Conservation (phyloP, 2,888 invertebrate genomes). For the Magallana nippona region DNA sequence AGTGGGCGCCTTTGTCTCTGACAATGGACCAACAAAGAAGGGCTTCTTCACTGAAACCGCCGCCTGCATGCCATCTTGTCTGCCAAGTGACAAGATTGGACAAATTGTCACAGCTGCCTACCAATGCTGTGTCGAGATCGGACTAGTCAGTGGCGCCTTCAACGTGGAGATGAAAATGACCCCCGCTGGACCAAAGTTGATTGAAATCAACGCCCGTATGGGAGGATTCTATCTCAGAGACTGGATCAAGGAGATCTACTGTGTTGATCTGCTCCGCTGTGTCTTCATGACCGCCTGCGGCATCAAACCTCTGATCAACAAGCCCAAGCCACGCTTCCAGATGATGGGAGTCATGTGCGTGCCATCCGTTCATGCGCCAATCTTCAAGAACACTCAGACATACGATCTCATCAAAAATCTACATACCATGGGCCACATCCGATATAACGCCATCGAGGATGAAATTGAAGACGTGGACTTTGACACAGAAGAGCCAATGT, state of each 20-base stretch:
- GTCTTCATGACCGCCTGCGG: conserved; percentile 52
- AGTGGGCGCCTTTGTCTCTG: conserved; percentile 66
- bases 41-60: conserved; percentile 64
- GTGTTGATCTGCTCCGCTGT: conserved; percentile 37
- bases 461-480: conserved; percentile 34
- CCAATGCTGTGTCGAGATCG: conserved; percentile 62
- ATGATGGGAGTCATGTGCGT: conserved; percentile 60
- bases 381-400: conserved; percentile 19
- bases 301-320: conserved; percentile 53
- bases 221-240: conserved; percentile 64
- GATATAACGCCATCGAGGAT: conserved; percentile 42
- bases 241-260: conserved; percentile 59
- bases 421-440: conserved; percentile 5
- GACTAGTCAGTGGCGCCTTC: conserved; percentile 61
- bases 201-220: conserved; percentile 68
- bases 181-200: conserved; percentile 61
- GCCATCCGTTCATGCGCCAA: conserved; percentile 54
- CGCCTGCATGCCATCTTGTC: conserved; percentile 60
- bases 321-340: conserved; percentile 39
- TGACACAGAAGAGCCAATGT: conserved; percentile 45
- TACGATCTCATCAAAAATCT: conserved; percentile 14
- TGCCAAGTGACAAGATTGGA: conserved; percentile 55
- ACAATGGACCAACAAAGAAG: conserved; percentile 66
- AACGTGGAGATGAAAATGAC: conserved; percentile 68
- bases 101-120: conserved; percentile 59